These are phyloP conservation scores for Grammomys surdaster DNA, from an alignment of 2,113 vertebrate species.

Conservation along the genomic window DNA sequence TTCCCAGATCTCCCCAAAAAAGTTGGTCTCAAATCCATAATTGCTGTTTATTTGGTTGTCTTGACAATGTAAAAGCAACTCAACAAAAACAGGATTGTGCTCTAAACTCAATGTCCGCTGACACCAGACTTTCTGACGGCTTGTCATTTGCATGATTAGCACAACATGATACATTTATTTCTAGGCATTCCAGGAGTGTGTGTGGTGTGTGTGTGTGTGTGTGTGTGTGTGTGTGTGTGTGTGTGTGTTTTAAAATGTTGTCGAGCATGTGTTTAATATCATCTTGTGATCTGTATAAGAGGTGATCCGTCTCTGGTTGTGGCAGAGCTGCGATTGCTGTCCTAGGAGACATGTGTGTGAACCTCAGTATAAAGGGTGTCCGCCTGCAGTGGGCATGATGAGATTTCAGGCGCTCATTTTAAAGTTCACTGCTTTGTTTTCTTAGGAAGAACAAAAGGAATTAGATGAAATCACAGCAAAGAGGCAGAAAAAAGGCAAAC, in stretches of 20 bases:
- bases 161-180: constrained; percentile 21
- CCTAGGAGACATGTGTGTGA: neutral
- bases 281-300: neutral
- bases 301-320: neutral
- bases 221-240: no score
- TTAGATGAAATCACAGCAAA: constrained; percentile 98
- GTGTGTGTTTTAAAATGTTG: neutral
- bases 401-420: constrained; percentile 23
- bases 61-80: neutral
- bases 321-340: neutral
- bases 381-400: neutral
- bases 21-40: neutral
- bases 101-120: constrained; percentile 9
- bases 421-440: constrained; percentile 69
- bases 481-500: constrained; percentile 97
- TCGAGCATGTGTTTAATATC: neutral
- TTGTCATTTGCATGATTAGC: constrained; percentile 42
- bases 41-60: neutral
- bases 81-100: neutral
- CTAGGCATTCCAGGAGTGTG: neutral
- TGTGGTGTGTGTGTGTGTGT: no score
- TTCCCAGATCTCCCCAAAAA: neutral
- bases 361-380: constrained; percentile 27
- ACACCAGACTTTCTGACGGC: constrained; percentile 20
- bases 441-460: constrained; percentile 97